Percentiles rank a stretch among this genome's conserved stretches.
These are phyloP conservation scores for Podotricha telesiphe DNA, from an alignment of 2,888 invertebrate genomes.

Conservation along the genomic window DNA sequence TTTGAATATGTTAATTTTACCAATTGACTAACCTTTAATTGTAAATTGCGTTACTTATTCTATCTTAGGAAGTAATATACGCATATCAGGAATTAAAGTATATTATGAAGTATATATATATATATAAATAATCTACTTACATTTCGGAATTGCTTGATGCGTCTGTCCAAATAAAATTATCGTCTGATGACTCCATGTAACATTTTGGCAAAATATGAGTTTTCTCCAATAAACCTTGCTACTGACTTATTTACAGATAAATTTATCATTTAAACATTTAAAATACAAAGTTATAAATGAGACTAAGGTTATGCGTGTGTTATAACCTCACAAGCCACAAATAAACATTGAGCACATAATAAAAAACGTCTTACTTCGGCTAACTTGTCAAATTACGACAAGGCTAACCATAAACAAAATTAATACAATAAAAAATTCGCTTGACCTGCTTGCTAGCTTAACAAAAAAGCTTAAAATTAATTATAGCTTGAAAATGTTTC, in stretches of 20 bases:
- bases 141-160: slow-evolving; percentile 54
- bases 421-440: too few relatives aligned
- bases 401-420: too few relatives aligned
- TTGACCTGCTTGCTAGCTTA: too few relatives aligned
- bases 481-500: too few relatives aligned
- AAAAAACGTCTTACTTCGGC: neutral
- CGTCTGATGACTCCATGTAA: slow-evolving; percentile 58
- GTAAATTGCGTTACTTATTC: neutral
- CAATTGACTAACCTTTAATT: neutral
- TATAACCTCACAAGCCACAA: slow-evolving; percentile 15
- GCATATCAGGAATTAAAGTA: too few relatives aligned
- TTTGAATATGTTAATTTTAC: neutral
- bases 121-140: slow-evolving; percentile 56
- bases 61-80: neutral
- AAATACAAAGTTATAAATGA: neutral
- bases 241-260: neutral
- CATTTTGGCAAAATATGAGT: slow-evolving; percentile 1
- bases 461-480: too few relatives aligned
- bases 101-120: too few relatives aligned
- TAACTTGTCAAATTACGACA: too few relatives aligned
- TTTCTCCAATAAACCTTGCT: neutral
- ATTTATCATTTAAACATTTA: neutral
- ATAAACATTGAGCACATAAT: slow-evolving; percentile 8
- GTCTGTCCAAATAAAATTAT: slow-evolving; percentile 62
- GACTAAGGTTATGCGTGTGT: slow-evolving; percentile 2